A percentile compares a stretch with the other conserved stretches of the same genome.
Conservation (phyloP, 2,113 vertebrate species). For the Vombatus ursinus region DNA sequence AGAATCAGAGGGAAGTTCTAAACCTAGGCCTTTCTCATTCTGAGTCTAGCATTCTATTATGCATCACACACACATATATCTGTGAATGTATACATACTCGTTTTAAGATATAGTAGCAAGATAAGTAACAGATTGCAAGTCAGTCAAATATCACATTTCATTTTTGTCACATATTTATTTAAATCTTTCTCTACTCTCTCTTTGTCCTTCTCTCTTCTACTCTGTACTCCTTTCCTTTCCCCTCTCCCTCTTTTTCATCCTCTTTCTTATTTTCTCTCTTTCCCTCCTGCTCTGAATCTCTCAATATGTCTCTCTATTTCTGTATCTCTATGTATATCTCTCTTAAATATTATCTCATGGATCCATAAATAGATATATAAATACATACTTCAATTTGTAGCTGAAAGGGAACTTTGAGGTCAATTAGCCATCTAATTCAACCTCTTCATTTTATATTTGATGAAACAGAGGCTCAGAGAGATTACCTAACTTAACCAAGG, state of each 20-base stretch:
- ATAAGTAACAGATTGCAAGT: not conserved
- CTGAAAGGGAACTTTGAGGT: not conserved
- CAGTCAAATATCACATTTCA: not conserved
- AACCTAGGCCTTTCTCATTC: not conserved
- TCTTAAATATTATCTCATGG: not conserved
- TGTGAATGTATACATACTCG: not conserved
- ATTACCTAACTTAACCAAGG: not conserved
- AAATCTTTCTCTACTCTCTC: not conserved
- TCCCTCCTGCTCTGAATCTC: not conserved
- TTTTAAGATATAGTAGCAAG: not conserved
- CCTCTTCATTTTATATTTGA: not conserved
- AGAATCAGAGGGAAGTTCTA: not conserved
- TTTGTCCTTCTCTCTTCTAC: not conserved
- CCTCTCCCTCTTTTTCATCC: too few species aligned
- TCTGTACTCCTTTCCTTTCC: too few species aligned
- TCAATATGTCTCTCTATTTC: not conserved
- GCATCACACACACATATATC: not conserved
- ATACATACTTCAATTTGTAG: not conserved
- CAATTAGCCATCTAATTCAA: not conserved
- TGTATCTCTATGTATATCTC: not conserved
- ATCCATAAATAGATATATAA: not conserved
- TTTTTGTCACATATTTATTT: not conserved
- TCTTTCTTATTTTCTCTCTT: not conserved
- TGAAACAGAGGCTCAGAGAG: too few species aligned
- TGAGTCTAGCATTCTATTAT: not conserved